Evolutionary conservation across 2,888 invertebrate genomes (phyloP).

Genomic region (Pammene aurita): DNA sequence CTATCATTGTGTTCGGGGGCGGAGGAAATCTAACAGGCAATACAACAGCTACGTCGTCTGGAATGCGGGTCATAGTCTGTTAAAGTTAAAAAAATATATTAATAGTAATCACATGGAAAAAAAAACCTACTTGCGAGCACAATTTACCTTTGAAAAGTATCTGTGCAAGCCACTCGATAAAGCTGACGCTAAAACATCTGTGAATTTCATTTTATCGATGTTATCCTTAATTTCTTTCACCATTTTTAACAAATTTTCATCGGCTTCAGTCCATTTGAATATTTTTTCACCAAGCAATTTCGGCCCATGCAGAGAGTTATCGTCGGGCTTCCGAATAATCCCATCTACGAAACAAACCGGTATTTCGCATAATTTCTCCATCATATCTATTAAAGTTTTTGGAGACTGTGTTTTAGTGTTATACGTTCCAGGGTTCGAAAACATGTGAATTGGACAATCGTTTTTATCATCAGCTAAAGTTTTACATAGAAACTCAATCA

Average conservation of each 20-base stretch:
- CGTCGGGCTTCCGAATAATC: constrained; percentile 61
- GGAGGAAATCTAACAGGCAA: constrained; percentile 60
- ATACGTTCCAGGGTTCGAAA: constrained; percentile 49
- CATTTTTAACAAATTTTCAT: constrained; percentile 63
- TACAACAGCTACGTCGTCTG: constrained; percentile 62
- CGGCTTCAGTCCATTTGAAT: constrained; percentile 66
- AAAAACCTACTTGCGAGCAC: constrained; percentile 6
- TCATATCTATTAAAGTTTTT: constrained; percentile 51
- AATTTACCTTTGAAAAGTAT: constrained; percentile 66
- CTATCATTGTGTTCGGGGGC: constrained; percentile 41
- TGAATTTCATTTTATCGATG: constrained; percentile 63
- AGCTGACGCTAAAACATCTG: constrained; percentile 74
- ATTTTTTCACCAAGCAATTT: constrained; percentile 69
- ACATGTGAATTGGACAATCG: constrained; percentile 47
- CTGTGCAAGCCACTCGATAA: constrained; percentile 74
- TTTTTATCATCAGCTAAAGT: constrained; percentile 68
- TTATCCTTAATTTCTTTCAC: constrained; percentile 64
- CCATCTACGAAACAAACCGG: constrained; percentile 58
- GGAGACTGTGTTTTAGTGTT: constrained; percentile 46
- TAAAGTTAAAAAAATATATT: constrained; percentile 9
- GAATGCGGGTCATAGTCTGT: constrained; percentile 56
- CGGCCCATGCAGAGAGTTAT: constrained; percentile 73
- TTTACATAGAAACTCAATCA: constrained; percentile 75
- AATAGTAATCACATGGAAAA: not conserved
- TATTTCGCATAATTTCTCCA: constrained; percentile 54